Evolutionary conservation across 2,888 invertebrate species (phyloP).

Genomic region (Timandra comae): DNA sequence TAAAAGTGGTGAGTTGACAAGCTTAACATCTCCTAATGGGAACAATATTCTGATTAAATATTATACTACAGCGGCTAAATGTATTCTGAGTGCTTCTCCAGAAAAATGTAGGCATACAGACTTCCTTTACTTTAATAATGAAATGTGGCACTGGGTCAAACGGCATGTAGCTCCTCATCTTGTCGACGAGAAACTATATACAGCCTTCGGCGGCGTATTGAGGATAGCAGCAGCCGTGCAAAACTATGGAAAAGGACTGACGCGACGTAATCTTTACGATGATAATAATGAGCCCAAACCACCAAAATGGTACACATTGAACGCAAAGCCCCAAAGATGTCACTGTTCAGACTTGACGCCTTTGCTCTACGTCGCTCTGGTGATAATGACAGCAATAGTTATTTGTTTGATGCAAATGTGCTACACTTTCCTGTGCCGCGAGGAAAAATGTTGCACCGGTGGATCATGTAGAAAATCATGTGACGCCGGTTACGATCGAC

Average conservation of each 20-base stretch:
- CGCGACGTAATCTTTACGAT: slow-evolving; percentile 52
- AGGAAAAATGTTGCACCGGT: too few species aligned
- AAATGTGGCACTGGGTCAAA: slow-evolving; percentile 69
- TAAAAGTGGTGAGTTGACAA: slow-evolving; percentile 46
- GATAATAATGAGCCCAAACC: slow-evolving; percentile 21
- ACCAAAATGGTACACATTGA: slow-evolving; percentile 44
- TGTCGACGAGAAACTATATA: slow-evolving; percentile 53
- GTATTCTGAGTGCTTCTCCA: slow-evolving; percentile 55
- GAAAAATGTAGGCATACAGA: slow-evolving; percentile 52
- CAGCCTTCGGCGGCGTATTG: slow-evolving; percentile 59
- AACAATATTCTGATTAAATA: slow-evolving; percentile 57
- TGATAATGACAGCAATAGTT: slow-evolving; percentile 36
- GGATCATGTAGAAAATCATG: too few species aligned
- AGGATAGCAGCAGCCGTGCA: slow-evolving; percentile 64
- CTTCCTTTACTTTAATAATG: slow-evolving; percentile 60
- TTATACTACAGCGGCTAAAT: slow-evolving; percentile 56
- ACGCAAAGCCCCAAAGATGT: slow-evolving; percentile 39
- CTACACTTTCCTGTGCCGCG: slow-evolving; percentile 44
- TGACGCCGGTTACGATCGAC: too few species aligned
- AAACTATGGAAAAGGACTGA: slow-evolving; percentile 54
- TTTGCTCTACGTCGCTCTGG: slow-evolving; percentile 38
- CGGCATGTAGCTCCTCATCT: slow-evolving; percentile 59
- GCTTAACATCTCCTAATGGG: slow-evolving; percentile 42
- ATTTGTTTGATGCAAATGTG: slow-evolving; percentile 52
- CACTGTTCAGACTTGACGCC: slow-evolving; percentile 52